Evolutionary conservation across 2,888 invertebrate genomes (phyloP).

Genomic region (Coronaproctus castanopsis): DNA sequence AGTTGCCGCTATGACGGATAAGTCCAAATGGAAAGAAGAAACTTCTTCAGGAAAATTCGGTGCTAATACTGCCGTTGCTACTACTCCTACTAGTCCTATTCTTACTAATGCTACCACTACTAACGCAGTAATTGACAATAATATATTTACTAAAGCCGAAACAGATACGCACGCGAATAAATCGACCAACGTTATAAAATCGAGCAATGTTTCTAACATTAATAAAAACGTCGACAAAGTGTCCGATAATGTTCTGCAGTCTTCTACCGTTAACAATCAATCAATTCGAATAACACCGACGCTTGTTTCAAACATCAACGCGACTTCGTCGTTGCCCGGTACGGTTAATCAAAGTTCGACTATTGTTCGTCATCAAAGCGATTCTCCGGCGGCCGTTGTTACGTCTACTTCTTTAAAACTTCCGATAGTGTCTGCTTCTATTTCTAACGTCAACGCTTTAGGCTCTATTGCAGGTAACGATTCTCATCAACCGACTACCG

Average conservation of each 20-base stretch:
- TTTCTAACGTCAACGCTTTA: constrained; percentile 3
- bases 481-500: constrained; percentile 13
- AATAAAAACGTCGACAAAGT: not conserved
- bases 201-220: too few species aligned
- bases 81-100: too few species aligned
- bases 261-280: too few species aligned
- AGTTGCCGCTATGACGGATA: not conserved
- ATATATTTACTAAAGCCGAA: too few species aligned
- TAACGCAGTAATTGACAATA: too few species aligned
- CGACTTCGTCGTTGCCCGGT: not conserved
- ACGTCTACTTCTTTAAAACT: not conserved
- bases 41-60: not conserved
- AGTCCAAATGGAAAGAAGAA: not conserved
- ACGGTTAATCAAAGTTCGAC: not conserved
- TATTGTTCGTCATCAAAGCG: not conserved
- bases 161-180: too few species aligned
- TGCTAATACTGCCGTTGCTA: too few species aligned
- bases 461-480: constrained; percentile 4
- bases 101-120: too few species aligned
- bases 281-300: too few species aligned
- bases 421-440: constrained; percentile 1
- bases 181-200: too few species aligned
- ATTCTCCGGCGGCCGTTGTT: not conserved
- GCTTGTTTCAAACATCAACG: not conserved
- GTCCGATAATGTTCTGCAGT: not conserved